Conservation (phyloP, 1,140 invertebrate genomes). For the Prorops nasuta region DNA sequence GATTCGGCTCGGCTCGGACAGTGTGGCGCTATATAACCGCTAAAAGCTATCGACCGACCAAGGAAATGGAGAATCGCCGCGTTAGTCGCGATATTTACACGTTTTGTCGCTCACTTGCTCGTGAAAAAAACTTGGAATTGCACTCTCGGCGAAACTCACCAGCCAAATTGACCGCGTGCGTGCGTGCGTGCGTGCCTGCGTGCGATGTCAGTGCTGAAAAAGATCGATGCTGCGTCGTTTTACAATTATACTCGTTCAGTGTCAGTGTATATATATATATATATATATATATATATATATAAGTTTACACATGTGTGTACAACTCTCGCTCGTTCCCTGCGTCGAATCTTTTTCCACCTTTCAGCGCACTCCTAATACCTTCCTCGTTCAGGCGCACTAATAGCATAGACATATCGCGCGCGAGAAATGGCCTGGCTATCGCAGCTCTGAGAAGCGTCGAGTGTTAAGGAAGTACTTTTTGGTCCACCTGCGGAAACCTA, state of each 20-base stretch:
- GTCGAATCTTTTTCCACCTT: not conserved
- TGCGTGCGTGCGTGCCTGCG: not conserved
- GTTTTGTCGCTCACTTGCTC: conserved; percentile 28
- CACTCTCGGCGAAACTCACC: conserved; percentile 13
- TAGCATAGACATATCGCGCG: conserved; percentile 5
- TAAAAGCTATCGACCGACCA: conserved; percentile 28
- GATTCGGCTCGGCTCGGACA: too few relatives aligned
- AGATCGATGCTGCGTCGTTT: too few relatives aligned
- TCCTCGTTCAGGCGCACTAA: conserved; percentile 2
- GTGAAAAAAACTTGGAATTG: conserved; percentile 30
- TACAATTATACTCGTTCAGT: too few relatives aligned
- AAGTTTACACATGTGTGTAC: too few relatives aligned
- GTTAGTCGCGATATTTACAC: conserved; percentile 31
- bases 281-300: too few relatives aligned
- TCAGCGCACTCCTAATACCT: not conserved
- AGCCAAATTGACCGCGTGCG: not conserved
- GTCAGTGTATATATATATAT: too few relatives aligned
- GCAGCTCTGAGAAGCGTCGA: too few relatives aligned
- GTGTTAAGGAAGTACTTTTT: too few relatives aligned
- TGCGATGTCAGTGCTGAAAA: too few relatives aligned
- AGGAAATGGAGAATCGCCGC: conserved; percentile 23
- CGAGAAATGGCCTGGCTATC: not conserved
- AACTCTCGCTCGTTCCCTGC: too few relatives aligned
- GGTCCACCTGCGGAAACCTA: too few relatives aligned
- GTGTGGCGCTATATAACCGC: too few relatives aligned